Evolutionary conservation across 2,888 invertebrate species (phyloP).

Genomic region (Rotaria magnacalcarata): DNA sequence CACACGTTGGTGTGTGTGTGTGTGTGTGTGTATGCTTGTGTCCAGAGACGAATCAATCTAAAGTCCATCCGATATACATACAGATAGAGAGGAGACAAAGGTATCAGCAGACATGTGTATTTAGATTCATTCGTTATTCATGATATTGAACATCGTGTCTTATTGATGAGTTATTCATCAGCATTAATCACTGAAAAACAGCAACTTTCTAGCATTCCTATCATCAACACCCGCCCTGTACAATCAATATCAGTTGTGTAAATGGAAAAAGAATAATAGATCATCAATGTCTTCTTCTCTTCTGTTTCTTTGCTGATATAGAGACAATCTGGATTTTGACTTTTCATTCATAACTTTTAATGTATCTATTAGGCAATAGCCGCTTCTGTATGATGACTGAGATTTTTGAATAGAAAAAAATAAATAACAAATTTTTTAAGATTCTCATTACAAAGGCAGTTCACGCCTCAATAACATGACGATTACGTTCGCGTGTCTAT

Average conservation of each 20-base stretch:
- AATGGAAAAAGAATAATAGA: slow-evolving; percentile 31
- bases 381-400: background rate
- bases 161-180: background rate
- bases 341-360: background rate
- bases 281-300: slow-evolving; percentile 9
- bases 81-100: background rate
- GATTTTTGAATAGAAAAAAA: background rate
- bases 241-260: slow-evolving; percentile 34
- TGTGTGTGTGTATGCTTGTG: background rate
- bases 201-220: background rate
- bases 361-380: background rate
- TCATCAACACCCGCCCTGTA: background rate
- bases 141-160: background rate
- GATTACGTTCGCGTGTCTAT: background rate
- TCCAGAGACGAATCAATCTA: background rate
- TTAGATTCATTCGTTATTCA: background rate
- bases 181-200: background rate
- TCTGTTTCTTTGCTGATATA: background rate
- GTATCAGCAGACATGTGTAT: slow-evolving; percentile 6
- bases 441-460: slow-evolving; percentile 18
- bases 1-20: background rate
- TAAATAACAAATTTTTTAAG: background rate
- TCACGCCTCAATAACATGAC: background rate
- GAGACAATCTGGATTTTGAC: background rate
- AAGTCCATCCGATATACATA: background rate